phyloP scores from a whole-genome alignment of 1,140 invertebrate species.

The Drosophila malerkotliana region DNA sequence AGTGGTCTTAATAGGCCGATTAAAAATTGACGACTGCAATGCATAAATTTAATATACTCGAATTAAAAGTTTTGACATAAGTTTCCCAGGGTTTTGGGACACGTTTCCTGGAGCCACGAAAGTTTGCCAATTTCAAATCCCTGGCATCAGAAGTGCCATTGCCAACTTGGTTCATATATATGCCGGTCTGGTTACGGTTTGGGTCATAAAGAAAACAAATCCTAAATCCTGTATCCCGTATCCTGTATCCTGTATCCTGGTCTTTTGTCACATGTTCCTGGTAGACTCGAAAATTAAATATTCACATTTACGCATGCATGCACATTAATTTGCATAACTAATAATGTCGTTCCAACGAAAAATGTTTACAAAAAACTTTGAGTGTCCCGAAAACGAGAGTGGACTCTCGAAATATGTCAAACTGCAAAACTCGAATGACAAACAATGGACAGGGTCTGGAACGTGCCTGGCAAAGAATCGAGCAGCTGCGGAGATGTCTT shows the following conservation, averaged over 20 bases:
- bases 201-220: slow-evolving; percentile 17
- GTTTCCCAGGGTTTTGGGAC: slow-evolving; percentile 23
- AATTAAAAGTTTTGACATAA: slow-evolving; percentile 16
- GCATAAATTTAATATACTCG: slow-evolving; percentile 5
- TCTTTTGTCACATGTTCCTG: slow-evolving; percentile 32
- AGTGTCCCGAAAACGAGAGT: slow-evolving; percentile 16
- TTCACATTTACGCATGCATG: slow-evolving; percentile 72
- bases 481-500: slow-evolving; percentile 71
- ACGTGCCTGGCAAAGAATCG: slow-evolving; percentile 29
- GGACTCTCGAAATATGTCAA: slow-evolving; percentile 67
- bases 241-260: slow-evolving; percentile 4
- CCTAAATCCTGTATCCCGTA: background rate
- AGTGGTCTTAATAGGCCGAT: slow-evolving; percentile 18
- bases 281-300: slow-evolving; percentile 56
- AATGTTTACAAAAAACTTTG: slow-evolving; percentile 50
- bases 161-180: background rate
- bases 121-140: slow-evolving; percentile 29
- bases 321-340: slow-evolving; percentile 82
- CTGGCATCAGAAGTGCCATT: background rate
- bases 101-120: slow-evolving; percentile 5
- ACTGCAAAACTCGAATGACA: slow-evolving; percentile 66
- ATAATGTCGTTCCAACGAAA: slow-evolving; percentile 45
- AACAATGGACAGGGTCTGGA: slow-evolving; percentile 48
- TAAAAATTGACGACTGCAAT: slow-evolving; percentile 27
- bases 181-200: slow-evolving; percentile 5